These are phyloP conservation scores for Steinernema khuongi DNA, from an alignment of 1,140 invertebrate genomes.

Conservation along the genomic window DNA sequence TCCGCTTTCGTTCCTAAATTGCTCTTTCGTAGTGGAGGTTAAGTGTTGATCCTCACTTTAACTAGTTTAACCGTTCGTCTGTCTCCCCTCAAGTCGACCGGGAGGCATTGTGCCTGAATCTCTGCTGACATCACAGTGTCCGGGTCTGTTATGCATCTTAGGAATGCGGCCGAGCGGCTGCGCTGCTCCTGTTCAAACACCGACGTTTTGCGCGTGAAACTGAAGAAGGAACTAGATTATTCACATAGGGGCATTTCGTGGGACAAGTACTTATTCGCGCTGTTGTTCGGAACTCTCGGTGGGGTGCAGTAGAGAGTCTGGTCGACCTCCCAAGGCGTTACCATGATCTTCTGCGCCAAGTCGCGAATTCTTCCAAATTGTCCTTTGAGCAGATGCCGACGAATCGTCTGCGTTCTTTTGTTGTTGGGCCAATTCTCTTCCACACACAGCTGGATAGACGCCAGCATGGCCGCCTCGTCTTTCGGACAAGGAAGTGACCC, in stretches of 20 bases:
- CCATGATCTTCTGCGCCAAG: conserved; percentile 57
- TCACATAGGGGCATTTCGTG: not conserved
- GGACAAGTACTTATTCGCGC: not conserved
- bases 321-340: conserved; percentile 56
- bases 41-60: conserved; percentile 29
- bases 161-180: conserved; percentile 42
- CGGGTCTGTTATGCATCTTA: conserved; percentile 54
- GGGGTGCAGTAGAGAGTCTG: conserved; percentile 54
- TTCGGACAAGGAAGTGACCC: conserved; percentile 69
- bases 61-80: conserved; percentile 59
- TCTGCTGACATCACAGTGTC: conserved; percentile 52
- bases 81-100: conserved; percentile 53
- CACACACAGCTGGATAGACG: conserved; percentile 68
- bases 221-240: conserved; percentile 22
- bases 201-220: not conserved
- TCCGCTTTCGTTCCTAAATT: conserved; percentile 69
- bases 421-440: conserved; percentile 67
- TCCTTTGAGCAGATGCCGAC: conserved; percentile 54
- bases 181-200: conserved; percentile 33
- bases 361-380: conserved; percentile 59
- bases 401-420: conserved; percentile 57
- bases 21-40: not conserved
- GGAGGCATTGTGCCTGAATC: conserved; percentile 54
- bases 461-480: conserved; percentile 69
- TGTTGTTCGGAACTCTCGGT: conserved; percentile 25